phyloP scores from a whole-genome alignment of 37 sponge, comb jelly and placozoan species.

The Halisarca cf. caerulea region DNA sequence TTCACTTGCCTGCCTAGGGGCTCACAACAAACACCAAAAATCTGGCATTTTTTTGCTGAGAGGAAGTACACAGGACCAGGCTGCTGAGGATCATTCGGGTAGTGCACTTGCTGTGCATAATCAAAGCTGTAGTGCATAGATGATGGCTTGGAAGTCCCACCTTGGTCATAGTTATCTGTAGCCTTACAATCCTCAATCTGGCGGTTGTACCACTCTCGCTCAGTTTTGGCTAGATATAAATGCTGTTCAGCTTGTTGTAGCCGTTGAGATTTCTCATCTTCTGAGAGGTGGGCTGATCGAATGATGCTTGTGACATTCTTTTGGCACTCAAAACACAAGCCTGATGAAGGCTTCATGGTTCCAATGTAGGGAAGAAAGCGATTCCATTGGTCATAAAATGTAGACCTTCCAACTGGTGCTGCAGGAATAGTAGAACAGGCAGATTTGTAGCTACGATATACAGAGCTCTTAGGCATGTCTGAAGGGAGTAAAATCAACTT shows the following conservation, averaged over 20 bases:
- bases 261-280: slow-evolving; percentile 15
- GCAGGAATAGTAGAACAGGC: not conserved
- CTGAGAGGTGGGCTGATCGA: not conserved
- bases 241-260: slow-evolving; percentile 15
- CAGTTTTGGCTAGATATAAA: not conserved
- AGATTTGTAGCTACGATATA: not conserved
- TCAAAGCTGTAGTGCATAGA: slow-evolving; percentile 35
- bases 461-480: not conserved
- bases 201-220: not conserved
- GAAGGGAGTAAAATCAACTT: not conserved
- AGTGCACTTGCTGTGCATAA: slow-evolving; percentile 44
- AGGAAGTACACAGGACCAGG: slow-evolving; percentile 38
- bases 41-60: slow-evolving; percentile 38
- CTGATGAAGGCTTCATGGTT: not conserved
- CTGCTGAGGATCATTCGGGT: slow-evolving; percentile 37
- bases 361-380: not conserved
- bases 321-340: slow-evolving; percentile 2
- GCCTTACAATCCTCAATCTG: not conserved
- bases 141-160: not conserved
- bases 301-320: not conserved
- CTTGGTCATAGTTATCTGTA: not conserved
- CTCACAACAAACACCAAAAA: slow-evolving; percentile 48
- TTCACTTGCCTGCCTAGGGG: slow-evolving; percentile 9
- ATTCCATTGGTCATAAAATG: too few relatives aligned
- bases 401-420: not conserved